Conservation (phyloP, 2,113 vertebrate species). For the Cariama cristata region DNA sequence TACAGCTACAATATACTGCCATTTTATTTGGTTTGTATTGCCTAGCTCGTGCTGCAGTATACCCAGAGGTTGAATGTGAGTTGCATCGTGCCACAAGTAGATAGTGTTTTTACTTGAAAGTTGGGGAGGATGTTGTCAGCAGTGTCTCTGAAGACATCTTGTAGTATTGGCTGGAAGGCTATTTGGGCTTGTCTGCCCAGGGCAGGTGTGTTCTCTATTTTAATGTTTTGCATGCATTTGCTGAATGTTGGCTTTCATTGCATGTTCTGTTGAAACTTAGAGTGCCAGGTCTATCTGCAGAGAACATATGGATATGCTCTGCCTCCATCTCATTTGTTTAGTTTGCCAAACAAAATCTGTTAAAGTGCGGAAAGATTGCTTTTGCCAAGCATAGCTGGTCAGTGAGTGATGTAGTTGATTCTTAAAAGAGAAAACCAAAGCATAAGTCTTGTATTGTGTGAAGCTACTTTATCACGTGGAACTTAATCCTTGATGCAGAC, state of each 20-base stretch:
- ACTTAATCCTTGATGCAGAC: not conserved
- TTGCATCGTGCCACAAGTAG: not conserved
- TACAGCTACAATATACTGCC: not conserved
- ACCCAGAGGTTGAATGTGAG: not conserved
- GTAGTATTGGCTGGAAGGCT: not conserved
- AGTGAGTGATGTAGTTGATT: not conserved
- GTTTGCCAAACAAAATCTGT: constrained; percentile 17
- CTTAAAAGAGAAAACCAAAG: not conserved
- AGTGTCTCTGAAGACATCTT: constrained; percentile 1
- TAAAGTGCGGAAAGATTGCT: not conserved
- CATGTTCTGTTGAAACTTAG: constrained; percentile 59
- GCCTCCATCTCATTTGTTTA: constrained; percentile 24
- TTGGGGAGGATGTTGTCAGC: not conserved
- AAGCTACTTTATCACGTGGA: not conserved
- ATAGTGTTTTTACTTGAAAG: not conserved
- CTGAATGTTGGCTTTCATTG: constrained; percentile 33
- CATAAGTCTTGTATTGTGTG: not conserved
- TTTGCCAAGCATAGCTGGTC: not conserved
- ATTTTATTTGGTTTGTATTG: not conserved
- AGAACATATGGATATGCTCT: constrained; percentile 12
- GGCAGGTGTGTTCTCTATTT: constrained; percentile 56
- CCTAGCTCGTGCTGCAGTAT: not conserved
- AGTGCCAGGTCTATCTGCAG: constrained; percentile 55
- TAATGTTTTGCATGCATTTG: constrained; percentile 37
- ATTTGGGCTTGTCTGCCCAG: constrained; percentile 38